Evolutionary conservation across 2,113 vertebrate species (phyloP).

Genomic region (Scolopax mira): DNA sequence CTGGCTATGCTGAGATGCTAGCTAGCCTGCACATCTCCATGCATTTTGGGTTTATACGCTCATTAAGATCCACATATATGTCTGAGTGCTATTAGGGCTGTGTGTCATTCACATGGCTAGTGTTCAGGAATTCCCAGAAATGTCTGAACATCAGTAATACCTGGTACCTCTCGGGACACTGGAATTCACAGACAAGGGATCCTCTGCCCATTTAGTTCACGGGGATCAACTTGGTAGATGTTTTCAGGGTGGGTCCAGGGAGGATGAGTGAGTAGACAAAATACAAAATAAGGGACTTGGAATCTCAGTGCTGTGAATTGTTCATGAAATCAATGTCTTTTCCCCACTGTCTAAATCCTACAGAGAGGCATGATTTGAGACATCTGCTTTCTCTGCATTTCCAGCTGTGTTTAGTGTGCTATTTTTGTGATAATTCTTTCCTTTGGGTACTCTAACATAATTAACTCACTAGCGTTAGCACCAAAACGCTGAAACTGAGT

Average conservation of each 20-base stretch:
- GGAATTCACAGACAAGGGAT: neutral
- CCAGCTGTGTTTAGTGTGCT: neutral
- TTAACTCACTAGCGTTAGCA: neutral
- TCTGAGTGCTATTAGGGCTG: neutral
- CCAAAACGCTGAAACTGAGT: neutral
- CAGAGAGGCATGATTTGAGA: neutral
- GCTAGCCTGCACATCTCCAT: neutral
- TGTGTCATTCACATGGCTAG: neutral
- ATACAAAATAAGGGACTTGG: neutral
- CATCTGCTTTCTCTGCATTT: neutral
- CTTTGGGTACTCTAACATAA: neutral
- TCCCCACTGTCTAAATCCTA: neutral
- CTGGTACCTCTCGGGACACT: neutral
- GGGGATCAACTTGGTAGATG: neutral
- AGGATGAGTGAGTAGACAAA: neutral
- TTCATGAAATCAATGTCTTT: neutral
- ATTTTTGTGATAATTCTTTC: neutral
- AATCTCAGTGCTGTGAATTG: neutral
- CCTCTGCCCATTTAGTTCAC: neutral
- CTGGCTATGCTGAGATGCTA: neutral
- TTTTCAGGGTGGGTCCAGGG: neutral
- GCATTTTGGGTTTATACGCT: neutral
- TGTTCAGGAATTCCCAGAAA: neutral
- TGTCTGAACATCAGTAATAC: neutral
- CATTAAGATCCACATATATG: neutral